Evolutionary conservation across 2,797 vertebrate genomes (phyloP).

Genomic region (Sebastes iracundus): DNA sequence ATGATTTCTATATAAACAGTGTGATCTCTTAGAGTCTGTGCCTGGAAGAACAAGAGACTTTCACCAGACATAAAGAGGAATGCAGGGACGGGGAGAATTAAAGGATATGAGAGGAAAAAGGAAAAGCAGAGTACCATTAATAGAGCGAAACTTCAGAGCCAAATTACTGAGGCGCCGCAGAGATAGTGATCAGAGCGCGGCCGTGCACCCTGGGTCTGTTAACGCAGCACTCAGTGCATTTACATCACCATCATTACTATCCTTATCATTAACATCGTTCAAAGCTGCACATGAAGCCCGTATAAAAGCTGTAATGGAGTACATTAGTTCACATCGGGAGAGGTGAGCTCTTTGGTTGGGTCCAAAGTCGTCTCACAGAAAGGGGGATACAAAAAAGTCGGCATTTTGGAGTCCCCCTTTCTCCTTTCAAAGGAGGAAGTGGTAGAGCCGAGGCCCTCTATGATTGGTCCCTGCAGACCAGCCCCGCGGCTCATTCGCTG

Average conservation of each 20-base stretch:
- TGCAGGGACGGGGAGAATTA: slow-evolving; percentile 55
- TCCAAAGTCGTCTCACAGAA: slow-evolving; percentile 37
- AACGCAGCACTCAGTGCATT: slow-evolving; percentile 79
- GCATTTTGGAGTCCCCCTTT: slow-evolving; percentile 22
- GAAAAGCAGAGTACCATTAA: slow-evolving; percentile 74
- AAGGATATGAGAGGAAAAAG: slow-evolving; percentile 64
- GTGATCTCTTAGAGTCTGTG: slow-evolving; percentile 14
- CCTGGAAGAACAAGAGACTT: slow-evolving; percentile 27
- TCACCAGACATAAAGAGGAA: slow-evolving; percentile 53
- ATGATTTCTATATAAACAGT: slow-evolving; percentile 23
- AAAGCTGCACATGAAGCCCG: slow-evolving; percentile 63
- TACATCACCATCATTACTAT: slow-evolving; percentile 75
- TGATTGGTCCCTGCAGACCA: slow-evolving; percentile 82
- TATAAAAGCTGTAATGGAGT: slow-evolving; percentile 70
- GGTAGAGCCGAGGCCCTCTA: slow-evolving; percentile 46
- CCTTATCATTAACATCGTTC: slow-evolving; percentile 75
- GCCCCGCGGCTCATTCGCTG: slow-evolving; percentile 80
- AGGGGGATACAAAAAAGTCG: slow-evolving; percentile 15
- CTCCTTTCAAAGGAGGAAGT: slow-evolving; percentile 66
- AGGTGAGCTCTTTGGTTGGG: slow-evolving; percentile 59
- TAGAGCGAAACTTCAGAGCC: slow-evolving; percentile 78
- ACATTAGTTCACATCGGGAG: slow-evolving; percentile 60
- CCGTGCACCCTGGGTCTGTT: slow-evolving; percentile 73
- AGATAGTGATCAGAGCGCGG: slow-evolving; percentile 78
- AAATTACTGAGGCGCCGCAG: slow-evolving; percentile 80